These are phyloP conservation scores for Ahaetulla prasina DNA, from an alignment of 2,113 vertebrate genomes.

Conservation along the genomic window DNA sequence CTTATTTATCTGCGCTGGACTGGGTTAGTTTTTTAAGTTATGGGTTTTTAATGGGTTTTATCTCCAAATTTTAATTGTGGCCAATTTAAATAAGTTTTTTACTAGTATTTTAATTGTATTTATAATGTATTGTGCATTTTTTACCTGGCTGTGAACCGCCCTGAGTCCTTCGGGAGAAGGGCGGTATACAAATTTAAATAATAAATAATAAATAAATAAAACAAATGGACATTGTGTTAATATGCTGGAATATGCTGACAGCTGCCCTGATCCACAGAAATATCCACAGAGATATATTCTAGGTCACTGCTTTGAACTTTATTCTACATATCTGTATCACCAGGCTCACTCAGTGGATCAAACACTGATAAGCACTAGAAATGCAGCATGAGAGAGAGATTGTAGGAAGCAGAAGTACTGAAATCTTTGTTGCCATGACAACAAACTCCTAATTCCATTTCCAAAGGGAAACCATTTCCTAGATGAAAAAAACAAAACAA, in stretches of 20 bases:
- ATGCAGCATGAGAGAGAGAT: conserved; percentile 22
- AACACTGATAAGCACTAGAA: conserved; percentile 34
- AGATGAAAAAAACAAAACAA: conserved; percentile 30
- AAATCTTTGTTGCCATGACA: conserved; percentile 53
- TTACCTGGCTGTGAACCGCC: too few relatives aligned
- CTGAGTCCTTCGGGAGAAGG: too few relatives aligned
- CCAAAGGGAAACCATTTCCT: conserved; percentile 36
- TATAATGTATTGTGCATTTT: too few relatives aligned
- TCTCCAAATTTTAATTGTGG: too few relatives aligned
- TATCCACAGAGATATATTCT: conserved; percentile 22
- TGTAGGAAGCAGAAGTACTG: conserved; percentile 30
- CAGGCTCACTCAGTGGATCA: conserved; percentile 30
- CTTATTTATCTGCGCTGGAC: too few relatives aligned
- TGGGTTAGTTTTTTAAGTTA: too few relatives aligned
- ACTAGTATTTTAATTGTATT: too few relatives aligned
- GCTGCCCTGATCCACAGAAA: conserved; percentile 9
- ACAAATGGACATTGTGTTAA: neutral
- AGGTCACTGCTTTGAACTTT: conserved; percentile 30
- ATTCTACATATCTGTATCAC: conserved; percentile 22
- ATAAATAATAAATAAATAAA: too few relatives aligned
- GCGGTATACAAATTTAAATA: too few relatives aligned
- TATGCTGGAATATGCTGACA: neutral
- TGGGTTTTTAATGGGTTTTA: too few relatives aligned
- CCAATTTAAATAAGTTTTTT: too few relatives aligned
- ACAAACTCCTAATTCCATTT: conserved; percentile 54